Percentiles rank a stretch among this genome's conserved stretches.
Evolutionary conservation across 2,888 invertebrate genomes (phyloP).

Genomic region (Cynaeus angustus): DNA sequence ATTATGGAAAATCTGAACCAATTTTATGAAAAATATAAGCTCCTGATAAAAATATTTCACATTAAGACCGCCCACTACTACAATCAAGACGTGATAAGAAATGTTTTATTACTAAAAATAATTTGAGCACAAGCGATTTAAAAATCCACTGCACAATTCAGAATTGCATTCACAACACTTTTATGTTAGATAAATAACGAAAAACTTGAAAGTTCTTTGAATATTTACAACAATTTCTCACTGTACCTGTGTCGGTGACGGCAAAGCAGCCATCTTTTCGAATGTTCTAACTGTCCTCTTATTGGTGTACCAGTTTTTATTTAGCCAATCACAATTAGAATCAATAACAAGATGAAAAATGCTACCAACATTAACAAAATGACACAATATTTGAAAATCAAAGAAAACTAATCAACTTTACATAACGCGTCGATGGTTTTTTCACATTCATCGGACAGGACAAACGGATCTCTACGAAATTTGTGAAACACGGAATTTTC

Average conservation of each 20-base stretch:
- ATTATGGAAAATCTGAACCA: too few species aligned
- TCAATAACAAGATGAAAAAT: slow-evolving; percentile 61
- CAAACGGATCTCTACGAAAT: slow-evolving; percentile 59
- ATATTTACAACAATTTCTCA: slow-evolving; percentile 58
- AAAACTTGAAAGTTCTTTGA: slow-evolving; percentile 53
- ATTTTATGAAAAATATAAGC: slow-evolving; percentile 47
- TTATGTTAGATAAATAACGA: not conserved
- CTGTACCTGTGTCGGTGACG: slow-evolving; percentile 88
- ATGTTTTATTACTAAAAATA: not conserved
- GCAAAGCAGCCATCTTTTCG: slow-evolving; percentile 88
- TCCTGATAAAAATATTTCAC: slow-evolving; percentile 57
- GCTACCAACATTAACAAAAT: slow-evolving; percentile 41
- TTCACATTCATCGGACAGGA: slow-evolving; percentile 42
- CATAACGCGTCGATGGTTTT: slow-evolving; percentile 21
- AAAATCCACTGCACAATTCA: slow-evolving; percentile 5
- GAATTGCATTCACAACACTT: slow-evolving; percentile 2
- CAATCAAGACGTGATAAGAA: slow-evolving; percentile 44
- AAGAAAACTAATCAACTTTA: slow-evolving; percentile 7
- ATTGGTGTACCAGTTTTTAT: slow-evolving; percentile 62
- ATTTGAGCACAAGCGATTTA: not conserved
- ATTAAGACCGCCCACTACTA: slow-evolving; percentile 65
- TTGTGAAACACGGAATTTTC: slow-evolving; percentile 60
- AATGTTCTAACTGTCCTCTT: slow-evolving; percentile 65
- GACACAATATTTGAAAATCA: not conserved
- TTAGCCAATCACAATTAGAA: slow-evolving; percentile 64